Evolutionary conservation across 2,888 invertebrate species (phyloP).

Genomic region (Perdita meconis): DNA sequence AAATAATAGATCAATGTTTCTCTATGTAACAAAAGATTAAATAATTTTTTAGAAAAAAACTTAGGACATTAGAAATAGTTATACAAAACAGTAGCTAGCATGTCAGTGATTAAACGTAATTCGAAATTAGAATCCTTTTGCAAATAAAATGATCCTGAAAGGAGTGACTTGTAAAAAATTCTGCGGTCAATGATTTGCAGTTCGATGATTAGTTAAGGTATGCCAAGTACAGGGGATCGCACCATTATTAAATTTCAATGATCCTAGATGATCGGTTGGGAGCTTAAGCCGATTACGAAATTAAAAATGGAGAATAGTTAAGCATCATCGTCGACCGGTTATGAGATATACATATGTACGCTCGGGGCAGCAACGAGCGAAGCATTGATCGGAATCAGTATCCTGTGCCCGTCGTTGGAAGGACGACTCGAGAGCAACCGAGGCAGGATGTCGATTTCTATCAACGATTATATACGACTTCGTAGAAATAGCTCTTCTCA

Average conservation of each 20-base stretch:
- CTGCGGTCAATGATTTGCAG: too few relatives aligned
- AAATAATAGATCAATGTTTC: too few relatives aligned
- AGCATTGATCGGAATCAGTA: constrained; percentile 54
- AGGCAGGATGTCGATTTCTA: constrained; percentile 57
- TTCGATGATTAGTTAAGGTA: background rate
- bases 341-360: constrained; percentile 34
- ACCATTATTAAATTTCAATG: background rate
- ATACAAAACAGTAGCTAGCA: too few relatives aligned
- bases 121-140: too few relatives aligned
- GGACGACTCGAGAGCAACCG: constrained; percentile 36
- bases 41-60: too few relatives aligned
- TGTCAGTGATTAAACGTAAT: too few relatives aligned
- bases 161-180: too few relatives aligned
- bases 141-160: too few relatives aligned
- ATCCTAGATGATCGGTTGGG: constrained; percentile 16
- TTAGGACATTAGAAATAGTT: too few relatives aligned
- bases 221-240: background rate
- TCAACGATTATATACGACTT: constrained; percentile 61
- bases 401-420: constrained; percentile 40
- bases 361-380: constrained; percentile 37
- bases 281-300: constrained; percentile 12
- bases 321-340: constrained; percentile 52
- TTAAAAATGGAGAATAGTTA: constrained; percentile 33
- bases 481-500: constrained; percentile 48
- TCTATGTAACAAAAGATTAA: too few relatives aligned